These are phyloP conservation scores for Scaeva pyrastri DNA, from an alignment of 2,888 invertebrate species.

Conservation along the genomic window DNA sequence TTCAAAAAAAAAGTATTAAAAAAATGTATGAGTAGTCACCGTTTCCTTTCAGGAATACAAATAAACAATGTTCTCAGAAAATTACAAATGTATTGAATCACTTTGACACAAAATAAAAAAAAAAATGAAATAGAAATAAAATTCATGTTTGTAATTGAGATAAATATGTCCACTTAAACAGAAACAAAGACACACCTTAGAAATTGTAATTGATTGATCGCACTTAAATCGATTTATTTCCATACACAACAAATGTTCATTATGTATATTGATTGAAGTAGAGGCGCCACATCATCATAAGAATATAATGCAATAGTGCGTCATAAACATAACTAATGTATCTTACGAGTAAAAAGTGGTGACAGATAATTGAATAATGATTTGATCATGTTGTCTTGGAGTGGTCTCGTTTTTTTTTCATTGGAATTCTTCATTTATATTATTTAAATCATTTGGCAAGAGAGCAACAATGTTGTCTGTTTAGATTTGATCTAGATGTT, in stretches of 20 bases:
- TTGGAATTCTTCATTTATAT: neutral
- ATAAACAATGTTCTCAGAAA: slow-evolving; percentile 17
- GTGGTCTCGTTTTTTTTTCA: neutral
- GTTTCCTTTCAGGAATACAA: too few relatives aligned
- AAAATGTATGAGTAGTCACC: too few relatives aligned
- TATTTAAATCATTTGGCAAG: neutral
- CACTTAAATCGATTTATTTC: slow-evolving; percentile 49
- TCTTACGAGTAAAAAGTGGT: slow-evolving; percentile 52
- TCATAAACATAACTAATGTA: neutral
- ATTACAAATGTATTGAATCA: slow-evolving; percentile 62
- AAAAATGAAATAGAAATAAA: slow-evolving; percentile 40
- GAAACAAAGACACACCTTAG: slow-evolving; percentile 48
- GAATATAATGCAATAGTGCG: slow-evolving; percentile 42
- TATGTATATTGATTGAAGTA: slow-evolving; percentile 27
- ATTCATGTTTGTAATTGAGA: slow-evolving; percentile 51
- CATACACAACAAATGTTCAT: too few relatives aligned
- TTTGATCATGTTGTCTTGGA: slow-evolving; percentile 24
- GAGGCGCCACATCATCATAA: neutral
- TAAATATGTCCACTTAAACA: slow-evolving; percentile 57
- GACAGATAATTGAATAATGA: slow-evolving; percentile 69
- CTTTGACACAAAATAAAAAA: slow-evolving; percentile 26
- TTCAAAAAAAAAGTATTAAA: too few relatives aligned
- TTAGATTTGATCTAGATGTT: neutral
- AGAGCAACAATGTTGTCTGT: neutral
- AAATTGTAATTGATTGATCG: slow-evolving; percentile 63